phyloP scores from a whole-genome alignment of 2,888 invertebrate genomes.

The Campaea margaritaria region DNA sequence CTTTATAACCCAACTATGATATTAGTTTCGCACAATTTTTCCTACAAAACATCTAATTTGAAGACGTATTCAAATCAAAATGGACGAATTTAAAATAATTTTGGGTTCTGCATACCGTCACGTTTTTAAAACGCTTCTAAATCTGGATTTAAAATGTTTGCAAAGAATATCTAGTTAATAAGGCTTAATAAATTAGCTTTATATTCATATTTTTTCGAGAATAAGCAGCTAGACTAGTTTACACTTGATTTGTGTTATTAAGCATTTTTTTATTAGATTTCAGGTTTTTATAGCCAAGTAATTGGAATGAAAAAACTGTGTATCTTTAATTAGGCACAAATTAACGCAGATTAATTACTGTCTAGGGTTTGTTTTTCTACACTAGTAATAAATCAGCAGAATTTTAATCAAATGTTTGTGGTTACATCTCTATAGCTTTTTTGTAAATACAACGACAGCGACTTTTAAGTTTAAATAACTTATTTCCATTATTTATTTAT shows the following conservation, averaged over 20 bases:
- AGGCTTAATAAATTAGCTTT: no score
- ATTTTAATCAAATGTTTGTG: conserved; percentile 9
- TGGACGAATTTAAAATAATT: no score
- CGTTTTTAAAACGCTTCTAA: no score
- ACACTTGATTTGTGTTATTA: background rate
- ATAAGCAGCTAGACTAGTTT: background rate
- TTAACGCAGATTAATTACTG: background rate
- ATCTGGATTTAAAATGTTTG: no score
- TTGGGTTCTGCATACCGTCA: no score
- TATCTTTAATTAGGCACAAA: background rate
- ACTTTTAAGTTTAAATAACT: conserved; percentile 17
- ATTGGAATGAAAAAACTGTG: background rate
- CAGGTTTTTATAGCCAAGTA: background rate
- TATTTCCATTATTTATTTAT: conserved; percentile 36
- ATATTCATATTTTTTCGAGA: no score
- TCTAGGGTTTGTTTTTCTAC: background rate
- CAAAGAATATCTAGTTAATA: no score
- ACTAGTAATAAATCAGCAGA: background rate
- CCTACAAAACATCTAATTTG: no score
- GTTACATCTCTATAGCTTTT: conserved; percentile 44
- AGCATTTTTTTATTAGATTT: background rate
- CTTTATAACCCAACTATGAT: no score
- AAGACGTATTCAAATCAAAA: no score
- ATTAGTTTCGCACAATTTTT: no score
- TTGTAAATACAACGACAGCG: conserved; percentile 43